Evolutionary conservation across 2,888 invertebrate genomes (phyloP), one percentile per base, ranked within the genome.

Genomic region (Morpho deidamia): DNA sequence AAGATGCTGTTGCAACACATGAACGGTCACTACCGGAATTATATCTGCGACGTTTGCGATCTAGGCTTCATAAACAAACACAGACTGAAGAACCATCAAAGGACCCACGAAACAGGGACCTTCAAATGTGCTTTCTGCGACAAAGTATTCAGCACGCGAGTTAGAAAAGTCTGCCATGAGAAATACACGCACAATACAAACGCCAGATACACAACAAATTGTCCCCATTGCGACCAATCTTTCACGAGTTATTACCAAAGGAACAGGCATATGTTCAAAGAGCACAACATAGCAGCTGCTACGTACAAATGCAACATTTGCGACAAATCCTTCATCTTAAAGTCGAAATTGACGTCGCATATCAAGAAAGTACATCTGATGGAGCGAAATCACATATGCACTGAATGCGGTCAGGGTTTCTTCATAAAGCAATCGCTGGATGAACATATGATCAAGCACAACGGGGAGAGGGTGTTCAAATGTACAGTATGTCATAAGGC

Each of bases 381-480:
- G 86, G 88, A 87, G 12, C 58, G 85, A 0, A 83, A 88, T 56
- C 84, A 87, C 38, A 81, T 76, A 0, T 88, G 87, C n/a, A 51
- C 76, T 0, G 81, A 81, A 10, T 89, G 88, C 45, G 88, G 84
- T 0, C 82, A 81, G 46, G 83, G 83, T 0, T 88, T 88, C 44
- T 87, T 87, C 43, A 80, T 83, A 0, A 86, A 86, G 12, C 84
- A 84, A 8, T 78, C 78, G 0, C 59, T 88, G 1, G 82, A 86
- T 1, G 85, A 86, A 7, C 88, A 89, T 49, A 85, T 86, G 88
- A 69, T 88, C 0, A 83, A 81, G 4, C 88, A 89, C 59, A 82
- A 81, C 9, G 88, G 87, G 0, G 83, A 87, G 23, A 67, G 81
- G 10, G 81, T 84, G 0, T 83, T 77, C 39, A 80, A 83, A 37